A percentile compares a stretch with the other conserved stretches of the same genome.
Evolutionary conservation across 2,797 vertebrate species (phyloP).

Genomic region (Urophycis tenuis): DNA sequence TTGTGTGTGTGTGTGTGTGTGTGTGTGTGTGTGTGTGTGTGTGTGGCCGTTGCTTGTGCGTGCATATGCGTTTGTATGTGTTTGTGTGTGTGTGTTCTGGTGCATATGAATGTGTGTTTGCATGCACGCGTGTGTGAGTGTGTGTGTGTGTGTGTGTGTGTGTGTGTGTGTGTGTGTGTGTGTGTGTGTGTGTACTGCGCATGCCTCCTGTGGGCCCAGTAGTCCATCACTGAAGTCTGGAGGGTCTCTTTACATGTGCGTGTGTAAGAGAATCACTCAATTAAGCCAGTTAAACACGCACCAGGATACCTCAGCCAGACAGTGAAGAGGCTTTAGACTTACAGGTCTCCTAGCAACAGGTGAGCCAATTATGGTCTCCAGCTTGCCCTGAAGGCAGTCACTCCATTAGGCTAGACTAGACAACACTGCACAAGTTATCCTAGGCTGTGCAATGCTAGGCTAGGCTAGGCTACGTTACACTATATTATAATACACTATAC

Average conservation of each 20-base stretch:
- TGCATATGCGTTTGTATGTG: neutral
- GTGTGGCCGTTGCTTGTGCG: neutral
- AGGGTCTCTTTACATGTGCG: slow-evolving; percentile 57
- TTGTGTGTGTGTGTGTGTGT: neutral
- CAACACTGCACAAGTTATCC: neutral
- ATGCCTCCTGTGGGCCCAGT: neutral
- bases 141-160: neutral
- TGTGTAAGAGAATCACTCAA: slow-evolving; percentile 60
- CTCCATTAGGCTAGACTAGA: slow-evolving; percentile 22
- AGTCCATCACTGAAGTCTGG: slow-evolving; percentile 38
- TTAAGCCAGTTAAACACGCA: slow-evolving; percentile 80
- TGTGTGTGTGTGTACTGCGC: neutral
- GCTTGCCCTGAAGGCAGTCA: slow-evolving; percentile 54
- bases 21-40: neutral
- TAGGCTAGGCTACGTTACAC: neutral
- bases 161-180: neutral
- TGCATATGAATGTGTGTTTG: neutral
- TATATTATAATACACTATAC: neutral
- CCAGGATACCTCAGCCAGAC: slow-evolving; percentile 71
- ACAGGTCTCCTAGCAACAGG: slow-evolving; percentile 80
- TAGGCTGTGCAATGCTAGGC: neutral
- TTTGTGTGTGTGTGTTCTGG: no score
- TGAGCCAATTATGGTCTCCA: slow-evolving; percentile 70
- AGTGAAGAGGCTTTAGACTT: slow-evolving; percentile 75
- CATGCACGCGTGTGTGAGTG: neutral